Conservation (phyloP, 1,140 invertebrate genomes). For the Saccostrea echinata region DNA sequence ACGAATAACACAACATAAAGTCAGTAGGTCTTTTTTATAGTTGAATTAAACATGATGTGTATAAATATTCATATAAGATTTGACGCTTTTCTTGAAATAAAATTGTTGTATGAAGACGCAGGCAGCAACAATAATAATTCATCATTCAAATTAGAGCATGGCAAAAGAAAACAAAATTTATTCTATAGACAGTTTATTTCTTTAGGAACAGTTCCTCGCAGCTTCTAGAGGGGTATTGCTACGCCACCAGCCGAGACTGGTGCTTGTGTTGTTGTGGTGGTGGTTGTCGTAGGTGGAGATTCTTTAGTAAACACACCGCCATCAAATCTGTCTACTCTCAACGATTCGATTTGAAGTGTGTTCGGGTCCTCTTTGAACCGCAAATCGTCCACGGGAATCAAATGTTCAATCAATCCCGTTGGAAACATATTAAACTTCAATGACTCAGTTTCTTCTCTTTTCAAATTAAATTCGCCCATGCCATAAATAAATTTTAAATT, state of each 20-base stretch:
- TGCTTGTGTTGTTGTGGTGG: neutral
- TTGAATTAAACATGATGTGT: no score
- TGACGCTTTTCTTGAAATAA: no score
- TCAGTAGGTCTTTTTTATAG: no score
- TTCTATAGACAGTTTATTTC: no score
- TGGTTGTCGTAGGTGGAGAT: neutral
- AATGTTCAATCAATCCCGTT: neutral
- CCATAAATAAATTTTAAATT: conserved; percentile 36
- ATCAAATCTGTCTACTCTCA: neutral
- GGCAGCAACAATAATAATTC: no score
- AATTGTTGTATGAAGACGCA: no score
- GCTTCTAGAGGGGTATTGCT: neutral
- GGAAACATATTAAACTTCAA: conserved; percentile 19
- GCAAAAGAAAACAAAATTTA: no score
- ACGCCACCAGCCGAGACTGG: neutral
- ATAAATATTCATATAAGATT: no score
- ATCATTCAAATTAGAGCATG: no score
- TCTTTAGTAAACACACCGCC: neutral
- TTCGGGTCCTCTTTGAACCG: neutral
- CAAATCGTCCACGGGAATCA: neutral
- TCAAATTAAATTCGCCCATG: neutral
- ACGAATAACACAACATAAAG: no score
- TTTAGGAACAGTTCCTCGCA: no score
- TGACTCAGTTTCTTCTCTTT: neutral
- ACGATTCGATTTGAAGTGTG: neutral